These are phyloP conservation scores for Morone saxatilis DNA, from an alignment of 2,113 vertebrate genomes.

Conservation along the genomic window DNA sequence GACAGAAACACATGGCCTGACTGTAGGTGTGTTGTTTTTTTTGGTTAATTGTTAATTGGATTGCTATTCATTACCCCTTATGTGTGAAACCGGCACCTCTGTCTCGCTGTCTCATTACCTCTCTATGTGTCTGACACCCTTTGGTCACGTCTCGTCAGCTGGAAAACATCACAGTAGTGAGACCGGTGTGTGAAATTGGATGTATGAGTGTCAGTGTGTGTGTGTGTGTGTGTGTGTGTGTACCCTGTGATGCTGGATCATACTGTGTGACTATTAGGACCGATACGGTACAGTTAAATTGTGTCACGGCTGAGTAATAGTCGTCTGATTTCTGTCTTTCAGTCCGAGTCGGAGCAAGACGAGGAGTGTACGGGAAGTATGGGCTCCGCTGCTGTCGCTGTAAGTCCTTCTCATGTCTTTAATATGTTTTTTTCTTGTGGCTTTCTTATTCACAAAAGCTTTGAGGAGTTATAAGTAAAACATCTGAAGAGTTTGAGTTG, in stretches of 20 bases:
- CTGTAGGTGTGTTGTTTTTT: conserved; percentile 46
- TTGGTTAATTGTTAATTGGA: conserved; percentile 70
- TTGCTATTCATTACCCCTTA: conserved; percentile 72
- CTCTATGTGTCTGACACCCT: conserved; percentile 70
- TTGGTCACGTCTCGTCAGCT: conserved; percentile 47
- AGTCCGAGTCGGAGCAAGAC: conserved; percentile 85
- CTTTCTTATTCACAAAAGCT: not conserved
- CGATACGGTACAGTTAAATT: not conserved
- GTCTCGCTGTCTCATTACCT: conserved; percentile 60
- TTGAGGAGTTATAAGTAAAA: not conserved
- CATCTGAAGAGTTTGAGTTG: not conserved
- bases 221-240: conserved; percentile 42
- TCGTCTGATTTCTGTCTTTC: conserved; percentile 51
- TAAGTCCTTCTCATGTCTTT: conserved; percentile 71
- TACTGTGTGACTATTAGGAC: conserved; percentile 10
- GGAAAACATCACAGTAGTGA: conserved; percentile 57
- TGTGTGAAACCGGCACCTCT: conserved; percentile 67
- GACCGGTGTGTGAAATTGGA: conserved; percentile 19
- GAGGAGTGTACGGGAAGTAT: conserved; percentile 81
- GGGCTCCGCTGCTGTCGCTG: conserved; percentile 81
- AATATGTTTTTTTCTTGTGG: not conserved
- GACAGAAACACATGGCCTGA: conserved; percentile 34
- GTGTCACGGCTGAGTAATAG: conserved; percentile 23
- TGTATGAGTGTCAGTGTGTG: conserved; percentile 8
- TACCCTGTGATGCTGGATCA: conserved; percentile 1